Evolutionary conservation across 1,140 invertebrate species (phyloP), one percentile per base, ranked within the genome.

Genomic region (Wasmannia auropunctata): DNA sequence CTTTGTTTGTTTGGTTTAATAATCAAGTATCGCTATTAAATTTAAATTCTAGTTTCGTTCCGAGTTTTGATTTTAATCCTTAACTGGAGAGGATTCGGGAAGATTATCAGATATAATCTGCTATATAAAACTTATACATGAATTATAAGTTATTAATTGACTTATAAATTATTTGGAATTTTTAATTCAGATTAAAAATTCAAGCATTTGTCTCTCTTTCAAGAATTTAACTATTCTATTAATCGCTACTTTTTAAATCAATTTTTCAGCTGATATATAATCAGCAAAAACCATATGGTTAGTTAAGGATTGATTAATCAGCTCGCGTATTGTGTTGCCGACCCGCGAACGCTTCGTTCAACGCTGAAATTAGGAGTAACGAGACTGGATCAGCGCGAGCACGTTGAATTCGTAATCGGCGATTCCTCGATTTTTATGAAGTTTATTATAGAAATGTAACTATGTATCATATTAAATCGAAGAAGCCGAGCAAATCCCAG

Each of bases 11-110:
- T 22, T 54, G 25, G 10, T 60, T 60, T 58, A 56, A 25, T 56
- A 58, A 40, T 25, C 10, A 58, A 56, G n/a, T 37, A 75, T 43
- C 37, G 19, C 56, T 77, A 31, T 62, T 77, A 62, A 62, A 62
- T 7, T 25, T 77, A 77, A 62, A 34, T 62, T 11, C 56, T 77
- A 62, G 6, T 62, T 54, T 74, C 11, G 19, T 74, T 77, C 4
- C 19, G 56, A 62, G 74, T 62, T 62, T 62, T n/a, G 16, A 76
- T 76, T 40, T 60, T 60, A 76, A 43, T 77, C 25, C 25, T 77
- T 46, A 62, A 46, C 56, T 62, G 74, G 2, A 4, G 4, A 60
- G 28, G 10, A 25, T 28, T 19, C 3, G 11, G 5, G 11, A 63
- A 3, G 3, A 6, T 58, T 25, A n/a, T n/a, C 40, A 54, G 14